Evolutionary conservation across 1,140 invertebrate species (phyloP).

Genomic region (Aphelenchoides avenae): DNA sequence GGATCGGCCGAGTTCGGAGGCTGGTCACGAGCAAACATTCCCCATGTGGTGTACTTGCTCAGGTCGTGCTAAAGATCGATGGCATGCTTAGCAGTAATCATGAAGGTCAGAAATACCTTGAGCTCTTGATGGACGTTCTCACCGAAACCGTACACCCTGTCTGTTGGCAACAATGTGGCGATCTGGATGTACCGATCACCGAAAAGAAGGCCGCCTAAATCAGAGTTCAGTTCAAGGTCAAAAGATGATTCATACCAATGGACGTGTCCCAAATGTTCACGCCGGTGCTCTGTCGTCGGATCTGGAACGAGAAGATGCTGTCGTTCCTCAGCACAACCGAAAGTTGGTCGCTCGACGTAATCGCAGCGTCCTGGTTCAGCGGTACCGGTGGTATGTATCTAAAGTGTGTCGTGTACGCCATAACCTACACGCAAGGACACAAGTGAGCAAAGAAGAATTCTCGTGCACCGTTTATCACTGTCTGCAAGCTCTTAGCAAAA

Average conservation of each 20-base stretch:
- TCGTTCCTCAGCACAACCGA: slow-evolving; percentile 8
- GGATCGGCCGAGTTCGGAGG: slow-evolving; percentile 55
- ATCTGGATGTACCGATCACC: slow-evolving; percentile 80
- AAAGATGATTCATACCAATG: slow-evolving; percentile 70
- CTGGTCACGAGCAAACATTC: slow-evolving; percentile 63
- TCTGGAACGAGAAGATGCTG: slow-evolving; percentile 28
- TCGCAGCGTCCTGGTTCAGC: slow-evolving; percentile 8
- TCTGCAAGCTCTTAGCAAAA: neutral
- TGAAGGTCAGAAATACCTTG: slow-evolving; percentile 33
- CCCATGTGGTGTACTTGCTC: slow-evolving; percentile 56
- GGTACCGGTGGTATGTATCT: slow-evolving; percentile 14
- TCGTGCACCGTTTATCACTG: too few relatives aligned
- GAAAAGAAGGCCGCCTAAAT: slow-evolving; percentile 63
- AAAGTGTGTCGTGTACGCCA: slow-evolving; percentile 11
- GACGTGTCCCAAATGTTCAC: slow-evolving; percentile 68
- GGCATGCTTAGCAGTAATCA: slow-evolving; percentile 17
- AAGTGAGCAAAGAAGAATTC: slow-evolving; percentile 6
- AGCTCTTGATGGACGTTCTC: slow-evolving; percentile 66
- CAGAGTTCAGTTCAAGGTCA: slow-evolving; percentile 3
- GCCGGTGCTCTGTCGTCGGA: slow-evolving; percentile 25
- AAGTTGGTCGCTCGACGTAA: slow-evolving; percentile 21
- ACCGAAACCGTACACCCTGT: slow-evolving; percentile 77
- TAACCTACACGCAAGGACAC: slow-evolving; percentile 1
- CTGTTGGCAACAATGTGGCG: slow-evolving; percentile 69
- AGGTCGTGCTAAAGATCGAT: slow-evolving; percentile 49